These are phyloP conservation scores for Formica exsecta DNA, from an alignment of 1,140 invertebrate genomes.

Conservation along the genomic window DNA sequence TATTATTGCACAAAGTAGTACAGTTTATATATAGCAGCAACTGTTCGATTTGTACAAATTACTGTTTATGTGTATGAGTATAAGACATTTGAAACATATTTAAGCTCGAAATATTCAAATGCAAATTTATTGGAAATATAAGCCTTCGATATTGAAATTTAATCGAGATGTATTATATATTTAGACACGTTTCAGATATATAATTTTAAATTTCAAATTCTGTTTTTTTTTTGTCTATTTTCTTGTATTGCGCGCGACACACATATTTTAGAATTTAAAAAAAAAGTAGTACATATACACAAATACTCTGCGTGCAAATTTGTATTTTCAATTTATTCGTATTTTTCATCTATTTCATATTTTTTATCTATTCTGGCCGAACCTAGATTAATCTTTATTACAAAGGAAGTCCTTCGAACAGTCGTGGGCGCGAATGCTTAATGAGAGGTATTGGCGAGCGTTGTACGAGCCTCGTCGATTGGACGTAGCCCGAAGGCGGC, in stretches of 20 bases:
- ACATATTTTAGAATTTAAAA: neutral
- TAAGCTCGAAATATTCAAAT: conserved; percentile 20
- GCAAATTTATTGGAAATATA: conserved; percentile 29
- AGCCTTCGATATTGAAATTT: conserved; percentile 23
- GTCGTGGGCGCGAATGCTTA: conserved; percentile 61
- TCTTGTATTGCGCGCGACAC: neutral
- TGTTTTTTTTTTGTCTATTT: neutral
- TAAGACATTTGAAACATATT: conserved; percentile 30
- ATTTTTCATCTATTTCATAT: neutral
- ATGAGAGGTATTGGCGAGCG: conserved; percentile 49
- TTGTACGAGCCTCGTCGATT: conserved; percentile 54
- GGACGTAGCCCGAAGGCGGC: conserved; percentile 37
- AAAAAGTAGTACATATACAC: neutral
- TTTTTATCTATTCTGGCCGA: conserved; percentile 4
- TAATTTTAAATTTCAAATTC: neutral
- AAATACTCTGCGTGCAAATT: neutral
- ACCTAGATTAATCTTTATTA: conserved; percentile 39
- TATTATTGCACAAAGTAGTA: neutral
- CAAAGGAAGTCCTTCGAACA: conserved; percentile 34
- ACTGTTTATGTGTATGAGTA: neutral
- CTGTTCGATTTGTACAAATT: conserved; percentile 6
- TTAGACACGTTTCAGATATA: conserved; percentile 11
- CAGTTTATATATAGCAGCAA: neutral
- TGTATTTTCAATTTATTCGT: conserved; percentile 15
- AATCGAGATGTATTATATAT: conserved; percentile 21